A percentile compares a stretch with the other conserved stretches of the same genome.
Conservation (phyloP, 2,113 vertebrate species). For the Mastomys coucha region DNA sequence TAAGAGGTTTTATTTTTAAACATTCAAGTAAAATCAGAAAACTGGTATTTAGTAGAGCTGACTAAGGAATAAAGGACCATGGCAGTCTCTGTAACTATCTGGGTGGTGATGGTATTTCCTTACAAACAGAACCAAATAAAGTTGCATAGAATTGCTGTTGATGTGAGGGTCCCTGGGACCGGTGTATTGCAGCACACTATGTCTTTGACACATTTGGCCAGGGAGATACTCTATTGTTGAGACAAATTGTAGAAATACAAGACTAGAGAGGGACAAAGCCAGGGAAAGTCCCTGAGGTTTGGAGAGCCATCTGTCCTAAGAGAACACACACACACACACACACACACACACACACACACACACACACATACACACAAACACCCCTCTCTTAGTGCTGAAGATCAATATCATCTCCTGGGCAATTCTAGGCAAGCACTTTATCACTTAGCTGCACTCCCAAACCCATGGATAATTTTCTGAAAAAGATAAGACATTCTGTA, state of each 20-base stretch:
- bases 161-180: neutral
- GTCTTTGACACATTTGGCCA: neutral
- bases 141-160: neutral
- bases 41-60: constrained; percentile 19
- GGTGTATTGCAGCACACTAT: neutral
- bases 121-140: neutral
- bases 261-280: neutral
- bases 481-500: neutral
- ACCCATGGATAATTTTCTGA: neutral
- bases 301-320: neutral
- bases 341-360: too few species aligned
- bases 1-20: neutral
- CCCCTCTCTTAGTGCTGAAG: neutral
- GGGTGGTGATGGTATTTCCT: neutral
- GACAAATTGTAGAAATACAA: neutral
- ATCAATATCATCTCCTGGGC: neutral
- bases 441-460: neutral
- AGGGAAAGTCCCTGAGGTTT: neutral
- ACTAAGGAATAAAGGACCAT: neutral
- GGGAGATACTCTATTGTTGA: neutral
- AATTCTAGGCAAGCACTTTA: neutral
- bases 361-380: too few species aligned
- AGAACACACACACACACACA: too few species aligned
- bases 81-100: neutral
- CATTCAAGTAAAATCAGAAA: constrained; percentile 4